These are phyloP conservation scores for Cinclus cinclus DNA, from an alignment of 2,113 vertebrate species.

Conservation along the genomic window DNA sequence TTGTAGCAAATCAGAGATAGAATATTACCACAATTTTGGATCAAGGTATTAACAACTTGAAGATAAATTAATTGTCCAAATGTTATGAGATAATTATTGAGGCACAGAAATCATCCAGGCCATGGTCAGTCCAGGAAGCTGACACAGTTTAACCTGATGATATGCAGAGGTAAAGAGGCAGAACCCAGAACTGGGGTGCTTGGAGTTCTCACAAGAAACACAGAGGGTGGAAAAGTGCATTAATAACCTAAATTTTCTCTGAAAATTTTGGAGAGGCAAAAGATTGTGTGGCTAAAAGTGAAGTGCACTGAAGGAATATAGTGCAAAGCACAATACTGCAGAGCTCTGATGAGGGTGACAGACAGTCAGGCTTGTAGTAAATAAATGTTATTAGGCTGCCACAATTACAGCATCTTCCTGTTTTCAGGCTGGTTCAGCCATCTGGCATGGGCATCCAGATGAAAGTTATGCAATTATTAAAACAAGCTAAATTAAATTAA, in stretches of 20 bases:
- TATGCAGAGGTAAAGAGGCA: not conserved
- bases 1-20: not conserved
- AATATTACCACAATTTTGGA: not conserved
- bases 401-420: slow-evolving; percentile 49
- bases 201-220: not conserved
- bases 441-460: slow-evolving; percentile 43
- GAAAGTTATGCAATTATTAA: slow-evolving; percentile 53
- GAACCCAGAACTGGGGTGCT: not conserved
- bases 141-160: not conserved
- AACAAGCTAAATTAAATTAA: slow-evolving; percentile 70
- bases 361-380: slow-evolving; percentile 29
- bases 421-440: slow-evolving; percentile 29
- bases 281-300: not conserved
- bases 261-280: not conserved
- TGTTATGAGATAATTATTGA: not conserved
- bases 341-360: not conserved
- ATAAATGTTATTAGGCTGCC: slow-evolving; percentile 47
- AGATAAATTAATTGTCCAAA: not conserved
- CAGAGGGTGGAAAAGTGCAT: not conserved
- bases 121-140: not conserved
- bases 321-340: not conserved
- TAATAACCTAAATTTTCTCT: not conserved
- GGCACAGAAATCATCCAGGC: not conserved
- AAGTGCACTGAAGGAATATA: not conserved
- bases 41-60: not conserved